A percentile compares a stretch with the other conserved stretches of the same genome.
phyloP scores from a whole-genome alignment of 2,888 invertebrate species.

The Coremacera marginata region DNA sequence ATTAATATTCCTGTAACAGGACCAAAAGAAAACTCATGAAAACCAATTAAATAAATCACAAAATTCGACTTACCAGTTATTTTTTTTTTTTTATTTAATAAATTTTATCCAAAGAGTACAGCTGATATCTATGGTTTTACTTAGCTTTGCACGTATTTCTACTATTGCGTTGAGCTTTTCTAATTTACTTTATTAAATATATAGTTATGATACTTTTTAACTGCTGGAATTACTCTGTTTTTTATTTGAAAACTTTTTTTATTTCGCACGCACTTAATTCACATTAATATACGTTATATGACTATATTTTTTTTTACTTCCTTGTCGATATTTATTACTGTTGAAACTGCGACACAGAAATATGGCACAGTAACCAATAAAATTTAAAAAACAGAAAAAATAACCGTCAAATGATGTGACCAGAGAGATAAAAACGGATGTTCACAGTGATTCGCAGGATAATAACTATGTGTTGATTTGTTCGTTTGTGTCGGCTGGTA shows the following conservation, averaged over 20 bases:
- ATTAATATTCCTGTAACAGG: no score
- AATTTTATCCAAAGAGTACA: not conserved
- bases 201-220: no score
- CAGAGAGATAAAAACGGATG: not conserved
- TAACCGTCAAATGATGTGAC: conserved; percentile 6
- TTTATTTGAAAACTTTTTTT: not conserved
- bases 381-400: conserved; percentile 9
- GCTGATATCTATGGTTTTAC: not conserved
- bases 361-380: conserved; percentile 13
- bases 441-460: not conserved
- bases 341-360: not conserved
- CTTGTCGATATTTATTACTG: not conserved
- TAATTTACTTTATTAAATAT: no score
- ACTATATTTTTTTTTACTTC: not conserved
- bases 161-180: no score
- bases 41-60: no score
- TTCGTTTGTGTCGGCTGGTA: conserved; percentile 37
- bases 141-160: not conserved
- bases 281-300: not conserved
- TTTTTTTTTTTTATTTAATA: not conserved
- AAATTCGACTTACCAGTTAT: not conserved
- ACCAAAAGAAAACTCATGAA: no score
- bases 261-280: conserved; percentile 5
- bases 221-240: no score
- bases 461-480: not conserved